phyloP scores from a whole-genome alignment of 2,888 invertebrate genomes.

The Hermodice carunculata region DNA sequence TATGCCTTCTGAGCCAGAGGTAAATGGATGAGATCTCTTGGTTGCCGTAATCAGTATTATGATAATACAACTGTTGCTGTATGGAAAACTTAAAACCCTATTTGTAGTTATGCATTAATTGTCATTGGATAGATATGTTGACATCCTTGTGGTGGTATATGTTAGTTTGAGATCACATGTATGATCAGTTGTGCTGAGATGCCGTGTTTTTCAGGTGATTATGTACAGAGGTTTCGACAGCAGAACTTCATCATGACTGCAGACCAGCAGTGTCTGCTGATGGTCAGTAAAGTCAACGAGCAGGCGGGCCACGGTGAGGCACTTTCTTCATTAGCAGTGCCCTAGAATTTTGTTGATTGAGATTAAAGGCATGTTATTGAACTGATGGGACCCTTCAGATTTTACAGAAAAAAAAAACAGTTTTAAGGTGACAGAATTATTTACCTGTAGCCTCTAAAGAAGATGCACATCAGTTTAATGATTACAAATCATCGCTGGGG shows the following conservation, averaged over 20 bases:
- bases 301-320: slow-evolving; percentile 37
- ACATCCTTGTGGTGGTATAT: not conserved
- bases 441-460: too few species aligned
- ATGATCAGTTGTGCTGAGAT: not conserved
- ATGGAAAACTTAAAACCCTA: too few species aligned
- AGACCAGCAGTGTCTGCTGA: slow-evolving; percentile 55
- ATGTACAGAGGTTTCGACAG: slow-evolving; percentile 11
- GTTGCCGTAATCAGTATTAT: not conserved
- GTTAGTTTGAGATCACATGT: not conserved
- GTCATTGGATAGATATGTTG: not conserved
- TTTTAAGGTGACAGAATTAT: too few species aligned
- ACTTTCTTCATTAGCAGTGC: too few species aligned
- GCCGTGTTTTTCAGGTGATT: slow-evolving; percentile 12
- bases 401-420: too few species aligned
- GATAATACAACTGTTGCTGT: not conserved
- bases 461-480: too few species aligned
- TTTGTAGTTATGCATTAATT: too few species aligned
- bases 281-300: slow-evolving; percentile 52
- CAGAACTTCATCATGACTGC: slow-evolving; percentile 42
- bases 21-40: not conserved
- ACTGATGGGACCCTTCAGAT: too few species aligned
- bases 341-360: too few species aligned
- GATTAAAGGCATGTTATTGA: too few species aligned
- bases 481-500: too few species aligned
- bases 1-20: too few species aligned